phyloP scores from a whole-genome alignment of 2,888 invertebrate genomes.

The Rhagium mordax region DNA sequence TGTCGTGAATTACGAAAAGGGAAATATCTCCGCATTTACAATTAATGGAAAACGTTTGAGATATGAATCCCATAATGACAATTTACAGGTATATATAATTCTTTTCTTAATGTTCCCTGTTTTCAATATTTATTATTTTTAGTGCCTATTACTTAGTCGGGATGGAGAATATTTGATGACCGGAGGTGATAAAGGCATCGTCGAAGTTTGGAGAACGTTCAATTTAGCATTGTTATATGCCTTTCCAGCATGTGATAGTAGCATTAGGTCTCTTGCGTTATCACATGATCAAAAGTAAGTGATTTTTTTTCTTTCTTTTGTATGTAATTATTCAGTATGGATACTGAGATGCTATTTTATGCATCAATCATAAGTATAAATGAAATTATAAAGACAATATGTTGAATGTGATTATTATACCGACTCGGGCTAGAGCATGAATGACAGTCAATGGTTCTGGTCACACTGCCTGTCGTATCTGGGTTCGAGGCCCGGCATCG shows the following conservation, averaged over 20 bases:
- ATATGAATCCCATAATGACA: constrained; percentile 94
- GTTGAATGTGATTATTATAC: too few species aligned
- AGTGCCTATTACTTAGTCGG: constrained; percentile 94
- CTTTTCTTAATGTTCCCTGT: not conserved
- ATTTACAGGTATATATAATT: constrained; percentile 82
- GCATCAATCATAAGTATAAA: too few species aligned
- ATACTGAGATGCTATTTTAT: too few species aligned
- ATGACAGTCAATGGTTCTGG: too few species aligned
- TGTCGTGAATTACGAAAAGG: constrained; percentile 93
- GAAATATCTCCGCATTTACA: constrained; percentile 94
- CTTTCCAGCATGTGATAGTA: constrained; percentile 97
- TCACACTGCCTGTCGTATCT: too few species aligned
- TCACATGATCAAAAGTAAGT: constrained; percentile 98
- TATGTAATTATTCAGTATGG: not conserved
- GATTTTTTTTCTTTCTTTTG: constrained; percentile 11
- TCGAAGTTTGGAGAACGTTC: constrained; percentile 98
- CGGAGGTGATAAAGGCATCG: constrained; percentile 96
- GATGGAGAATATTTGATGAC: constrained; percentile 99
- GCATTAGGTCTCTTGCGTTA: constrained; percentile 93
- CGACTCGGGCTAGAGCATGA: too few species aligned
- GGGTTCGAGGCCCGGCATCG: too few species aligned
- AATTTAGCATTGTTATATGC: constrained; percentile 97
- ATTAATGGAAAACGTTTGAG: constrained; percentile 93
- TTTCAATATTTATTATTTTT: constrained; percentile 57
- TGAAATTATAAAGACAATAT: too few species aligned